A percentile compares a stretch with the other conserved stretches of the same genome.
Conservation (phyloP, 53 echinoderm and acorn worm species). For the Luidia sarsii region DNA sequence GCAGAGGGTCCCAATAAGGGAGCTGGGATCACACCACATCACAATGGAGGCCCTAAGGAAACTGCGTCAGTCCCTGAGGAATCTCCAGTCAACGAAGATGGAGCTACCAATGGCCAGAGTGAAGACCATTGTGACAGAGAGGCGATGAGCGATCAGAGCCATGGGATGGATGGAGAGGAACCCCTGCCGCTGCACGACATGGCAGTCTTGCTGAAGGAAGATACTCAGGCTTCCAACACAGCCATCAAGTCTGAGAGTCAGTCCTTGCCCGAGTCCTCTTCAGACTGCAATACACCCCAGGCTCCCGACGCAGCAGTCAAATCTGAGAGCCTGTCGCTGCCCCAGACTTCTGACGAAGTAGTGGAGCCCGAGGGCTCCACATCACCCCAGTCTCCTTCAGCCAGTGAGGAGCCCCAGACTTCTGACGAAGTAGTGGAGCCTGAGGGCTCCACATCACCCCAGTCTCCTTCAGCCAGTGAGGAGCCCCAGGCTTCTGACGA, state of each 20-base stretch:
- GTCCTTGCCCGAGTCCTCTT: too few species aligned
- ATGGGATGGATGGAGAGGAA: too few species aligned
- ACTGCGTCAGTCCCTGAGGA: not conserved
- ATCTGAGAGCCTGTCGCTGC: not conserved
- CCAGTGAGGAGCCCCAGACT: too few species aligned
- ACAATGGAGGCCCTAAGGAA: not conserved
- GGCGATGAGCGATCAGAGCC: too few species aligned
- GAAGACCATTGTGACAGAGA: too few species aligned
- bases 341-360: not conserved
- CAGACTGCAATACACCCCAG: too few species aligned
- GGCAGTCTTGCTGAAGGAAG: too few species aligned
- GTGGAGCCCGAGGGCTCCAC: not conserved
- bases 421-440: not conserved
- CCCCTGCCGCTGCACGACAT: too few species aligned
- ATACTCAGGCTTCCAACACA: too few species aligned
- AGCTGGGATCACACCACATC: not conserved
- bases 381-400: not conserved
- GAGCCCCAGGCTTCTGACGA: not conserved
- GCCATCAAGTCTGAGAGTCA: too few species aligned
- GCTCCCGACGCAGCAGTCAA: constrained; percentile 5
- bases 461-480: not conserved
- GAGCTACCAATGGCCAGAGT: too few species aligned
- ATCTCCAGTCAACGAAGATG: not conserved
- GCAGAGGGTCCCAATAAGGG: not conserved
- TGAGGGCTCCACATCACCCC: not conserved